Conservation (phyloP, 2,797 vertebrate genomes). For the Tachyglossus aculeatus region DNA sequence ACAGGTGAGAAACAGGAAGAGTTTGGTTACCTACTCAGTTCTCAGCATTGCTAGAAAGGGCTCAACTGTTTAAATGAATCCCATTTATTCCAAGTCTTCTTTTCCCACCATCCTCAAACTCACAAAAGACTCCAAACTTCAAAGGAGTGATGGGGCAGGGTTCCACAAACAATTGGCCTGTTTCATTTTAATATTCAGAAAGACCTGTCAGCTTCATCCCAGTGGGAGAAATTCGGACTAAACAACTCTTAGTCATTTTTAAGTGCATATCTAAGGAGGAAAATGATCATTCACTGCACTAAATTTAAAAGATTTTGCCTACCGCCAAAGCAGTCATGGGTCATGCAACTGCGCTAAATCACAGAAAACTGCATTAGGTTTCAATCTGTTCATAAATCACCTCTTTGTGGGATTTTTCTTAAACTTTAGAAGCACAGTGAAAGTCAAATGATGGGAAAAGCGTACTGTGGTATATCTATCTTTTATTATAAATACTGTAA, state of each 20-base stretch:
- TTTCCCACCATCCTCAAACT: not conserved
- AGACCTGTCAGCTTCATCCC: slow-evolving; percentile 44
- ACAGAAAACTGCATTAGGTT: slow-evolving; percentile 42
- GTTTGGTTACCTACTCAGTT: no score
- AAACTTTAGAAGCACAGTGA: slow-evolving; percentile 32
- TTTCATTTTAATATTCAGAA: slow-evolving; percentile 35
- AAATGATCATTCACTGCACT: slow-evolving; percentile 32
- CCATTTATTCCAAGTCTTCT: not conserved
- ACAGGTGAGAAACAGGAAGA: slow-evolving; percentile 13
- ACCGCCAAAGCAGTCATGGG: slow-evolving; percentile 25
- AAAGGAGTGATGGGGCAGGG: not conserved
- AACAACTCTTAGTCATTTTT: slow-evolving; percentile 21
- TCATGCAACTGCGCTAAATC: slow-evolving; percentile 46
- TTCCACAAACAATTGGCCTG: not conserved
- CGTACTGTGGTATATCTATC: not conserved
- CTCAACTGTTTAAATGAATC: not conserved
- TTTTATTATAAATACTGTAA: slow-evolving; percentile 19
- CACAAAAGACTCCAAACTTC: not conserved
- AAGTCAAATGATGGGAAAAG: slow-evolving; percentile 6
- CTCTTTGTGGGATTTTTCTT: slow-evolving; percentile 36
- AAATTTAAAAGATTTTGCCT: slow-evolving; percentile 24
- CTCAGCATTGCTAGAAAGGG: not conserved
- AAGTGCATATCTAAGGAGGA: slow-evolving; percentile 18
- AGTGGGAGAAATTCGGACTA: slow-evolving; percentile 38
- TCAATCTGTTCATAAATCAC: slow-evolving; percentile 31